These are phyloP conservation scores for Cossypha heuglini DNA, from an alignment of 2,797 vertebrate genomes.

Conservation along the genomic window DNA sequence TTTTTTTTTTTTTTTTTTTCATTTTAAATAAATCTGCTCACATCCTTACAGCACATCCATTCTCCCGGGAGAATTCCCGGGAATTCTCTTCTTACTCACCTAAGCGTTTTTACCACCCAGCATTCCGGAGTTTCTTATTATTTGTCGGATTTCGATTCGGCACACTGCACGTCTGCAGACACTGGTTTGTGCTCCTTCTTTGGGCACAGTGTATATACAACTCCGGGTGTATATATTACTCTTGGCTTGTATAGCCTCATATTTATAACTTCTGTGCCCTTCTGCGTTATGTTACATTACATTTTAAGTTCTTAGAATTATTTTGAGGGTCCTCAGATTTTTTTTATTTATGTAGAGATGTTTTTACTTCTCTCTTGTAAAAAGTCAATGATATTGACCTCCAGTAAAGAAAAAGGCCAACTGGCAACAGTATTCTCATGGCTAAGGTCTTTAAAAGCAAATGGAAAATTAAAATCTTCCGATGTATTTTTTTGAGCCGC, in stretches of 20 bases:
- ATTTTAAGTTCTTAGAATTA: not conserved
- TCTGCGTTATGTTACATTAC: not conserved
- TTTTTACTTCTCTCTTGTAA: not conserved
- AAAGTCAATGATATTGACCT: not conserved
- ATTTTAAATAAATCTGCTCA: not conserved
- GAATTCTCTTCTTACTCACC: not conserved
- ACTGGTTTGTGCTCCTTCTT: not conserved
- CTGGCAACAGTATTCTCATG: not conserved
- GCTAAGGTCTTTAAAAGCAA: not conserved
- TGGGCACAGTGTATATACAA: not conserved
- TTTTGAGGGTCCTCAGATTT: not conserved
- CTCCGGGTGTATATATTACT: not conserved
- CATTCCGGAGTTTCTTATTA: not conserved
- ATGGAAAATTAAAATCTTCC: constrained; percentile 15
- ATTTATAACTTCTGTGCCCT: not conserved
- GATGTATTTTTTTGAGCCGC: not conserved
- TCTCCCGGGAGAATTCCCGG: no score
- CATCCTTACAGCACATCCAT: not conserved
- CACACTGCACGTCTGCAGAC: not conserved
- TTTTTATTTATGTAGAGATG: not conserved
- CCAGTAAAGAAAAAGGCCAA: not conserved
- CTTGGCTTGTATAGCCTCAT: not conserved
- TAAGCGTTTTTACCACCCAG: not conserved
- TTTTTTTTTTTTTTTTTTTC: no score
- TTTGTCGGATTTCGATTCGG: not conserved